These are phyloP conservation scores for Cephonodes hylas DNA, from an alignment of 2,888 invertebrate genomes.

Conservation along the genomic window DNA sequence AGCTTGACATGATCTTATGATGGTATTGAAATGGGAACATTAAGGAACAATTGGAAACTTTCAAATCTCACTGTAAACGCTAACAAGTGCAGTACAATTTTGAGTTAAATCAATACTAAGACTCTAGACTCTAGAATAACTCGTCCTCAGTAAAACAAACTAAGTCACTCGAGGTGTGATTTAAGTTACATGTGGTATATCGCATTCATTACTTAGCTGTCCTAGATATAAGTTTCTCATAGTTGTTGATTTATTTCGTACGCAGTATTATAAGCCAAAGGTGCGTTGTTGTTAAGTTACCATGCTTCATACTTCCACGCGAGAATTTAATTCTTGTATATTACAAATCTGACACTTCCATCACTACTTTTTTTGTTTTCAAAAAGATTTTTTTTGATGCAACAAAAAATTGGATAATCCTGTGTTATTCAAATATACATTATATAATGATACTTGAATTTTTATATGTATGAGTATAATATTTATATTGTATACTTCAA, in stretches of 20 bases:
- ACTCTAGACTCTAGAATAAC: too few species aligned
- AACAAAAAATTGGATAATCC: background rate
- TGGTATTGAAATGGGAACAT: too few species aligned
- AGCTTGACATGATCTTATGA: too few species aligned
- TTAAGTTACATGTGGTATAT: background rate
- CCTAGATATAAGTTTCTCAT: background rate
- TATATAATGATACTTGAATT: background rate
- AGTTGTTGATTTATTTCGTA: conserved; percentile 3
- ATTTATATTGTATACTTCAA: too few species aligned
- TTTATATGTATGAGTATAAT: too few species aligned
- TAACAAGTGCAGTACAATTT: too few species aligned
- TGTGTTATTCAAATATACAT: background rate
- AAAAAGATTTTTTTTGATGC: background rate
- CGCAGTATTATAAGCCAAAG: conserved; percentile 15
- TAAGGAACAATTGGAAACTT: too few species aligned
- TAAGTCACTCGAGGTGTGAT: too few species aligned
- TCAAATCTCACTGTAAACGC: too few species aligned
- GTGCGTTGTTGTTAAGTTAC: conserved; percentile 15
- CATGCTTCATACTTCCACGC: background rate
- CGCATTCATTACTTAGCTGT: background rate
- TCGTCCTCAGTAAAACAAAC: too few species aligned
- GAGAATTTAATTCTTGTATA: background rate
- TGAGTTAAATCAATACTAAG: too few species aligned
- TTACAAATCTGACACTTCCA: background rate
- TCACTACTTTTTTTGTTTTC: background rate